Conservation (phyloP, 2,797 vertebrate genomes). For the Sebastes diaconus region DNA sequence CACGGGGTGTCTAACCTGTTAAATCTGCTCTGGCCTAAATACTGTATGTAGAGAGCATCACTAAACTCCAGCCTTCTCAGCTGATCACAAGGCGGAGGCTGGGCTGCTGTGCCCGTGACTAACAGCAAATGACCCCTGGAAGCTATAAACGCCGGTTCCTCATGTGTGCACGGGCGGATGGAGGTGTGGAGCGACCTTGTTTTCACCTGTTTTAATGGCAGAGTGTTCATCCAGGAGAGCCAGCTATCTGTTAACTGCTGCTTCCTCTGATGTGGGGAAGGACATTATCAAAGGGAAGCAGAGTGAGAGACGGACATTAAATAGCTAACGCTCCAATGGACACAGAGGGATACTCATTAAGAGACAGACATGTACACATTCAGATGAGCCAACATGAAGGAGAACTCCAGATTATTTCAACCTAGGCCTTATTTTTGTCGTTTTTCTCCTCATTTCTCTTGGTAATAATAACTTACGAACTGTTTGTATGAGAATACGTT, state of each 20-base stretch:
- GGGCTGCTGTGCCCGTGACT: background rate
- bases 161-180: conserved; percentile 37
- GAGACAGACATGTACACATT: background rate
- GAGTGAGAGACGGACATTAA: conserved; percentile 6
- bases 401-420: background rate
- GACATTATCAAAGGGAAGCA: conserved; percentile 32
- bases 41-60: conserved; percentile 1
- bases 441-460: background rate
- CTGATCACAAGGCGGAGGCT: conserved; percentile 42
- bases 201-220: conserved; percentile 59
- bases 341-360: background rate
- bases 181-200: conserved; percentile 53
- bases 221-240: conserved; percentile 16
- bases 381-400: background rate
- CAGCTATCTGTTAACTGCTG: conserved; percentile 26
- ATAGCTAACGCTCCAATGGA: background rate
- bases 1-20: conserved; percentile 16
- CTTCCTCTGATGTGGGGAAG: conserved; percentile 34
- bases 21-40: conserved; percentile 28
- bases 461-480: background rate
- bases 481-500: background rate
- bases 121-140: conserved; percentile 52
- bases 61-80: conserved; percentile 7
- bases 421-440: accelerated
- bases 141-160: conserved; percentile 44